These are phyloP conservation scores for Azorinus chamasolen DNA, from an alignment of 2,888 invertebrate species.

Conservation along the genomic window DNA sequence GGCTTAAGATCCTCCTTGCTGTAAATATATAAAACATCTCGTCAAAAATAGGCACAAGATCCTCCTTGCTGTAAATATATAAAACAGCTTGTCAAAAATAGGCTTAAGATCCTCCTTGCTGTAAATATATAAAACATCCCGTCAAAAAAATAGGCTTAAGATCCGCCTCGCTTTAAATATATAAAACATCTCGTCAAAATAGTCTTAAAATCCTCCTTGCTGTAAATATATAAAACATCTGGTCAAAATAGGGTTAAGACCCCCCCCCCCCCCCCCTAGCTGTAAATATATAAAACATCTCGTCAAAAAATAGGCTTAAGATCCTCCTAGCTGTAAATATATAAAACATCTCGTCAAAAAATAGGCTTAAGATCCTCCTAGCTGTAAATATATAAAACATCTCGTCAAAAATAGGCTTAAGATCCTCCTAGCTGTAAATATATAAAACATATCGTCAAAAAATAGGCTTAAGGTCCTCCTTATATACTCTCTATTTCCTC, in stretches of 20 bases:
- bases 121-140: conserved; percentile 18
- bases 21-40: conserved; percentile 11
- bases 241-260: conserved; percentile 29
- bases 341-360: conserved; percentile 24
- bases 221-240: conserved; percentile 24
- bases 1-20: conserved; percentile 40
- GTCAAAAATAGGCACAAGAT: conserved; percentile 38
- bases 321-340: conserved; percentile 40
- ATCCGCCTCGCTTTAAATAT: conserved; percentile 33
- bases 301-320: conserved; percentile 34
- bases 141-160: conserved; percentile 40
- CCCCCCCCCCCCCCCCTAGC: no score
- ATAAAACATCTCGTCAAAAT: conserved; percentile 24
- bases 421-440: conserved; percentile 40
- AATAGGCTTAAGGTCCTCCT: conserved; percentile 35
- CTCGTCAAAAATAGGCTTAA: no score
- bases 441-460: conserved; percentile 23
- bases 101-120: conserved; percentile 40
- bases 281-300: no score
- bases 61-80: conserved; percentile 33
- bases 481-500: no score
- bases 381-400: conserved; percentile 26
- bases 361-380: conserved; percentile 35
- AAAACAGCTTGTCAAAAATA: conserved; percentile 26
- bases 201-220: conserved; percentile 37